Evolutionary conservation across 2,113 vertebrate species (phyloP), one percentile per base, ranked within the genome.

Genomic region (Scortum barcoo): DNA sequence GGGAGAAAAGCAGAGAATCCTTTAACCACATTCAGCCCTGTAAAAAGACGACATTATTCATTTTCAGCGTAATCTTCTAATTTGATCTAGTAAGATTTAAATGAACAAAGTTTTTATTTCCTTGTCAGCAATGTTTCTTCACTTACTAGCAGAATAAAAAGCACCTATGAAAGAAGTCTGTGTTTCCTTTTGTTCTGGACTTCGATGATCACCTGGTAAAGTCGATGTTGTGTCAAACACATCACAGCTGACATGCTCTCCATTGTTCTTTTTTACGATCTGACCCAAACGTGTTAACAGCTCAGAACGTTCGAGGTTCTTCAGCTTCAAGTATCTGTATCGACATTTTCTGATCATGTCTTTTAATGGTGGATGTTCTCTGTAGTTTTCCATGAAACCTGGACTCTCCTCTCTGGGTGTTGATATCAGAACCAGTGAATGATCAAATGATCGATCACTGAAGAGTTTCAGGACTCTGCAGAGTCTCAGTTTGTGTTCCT

Each of bases 401-500:
- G 48, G 7, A 19, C 56, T 53, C 5, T 66, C 6, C 33, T 54
- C 28, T 72, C 53, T 68, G 12, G 13, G 30, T 71, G 65, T 24
- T 53, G 19, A 30, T 5, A 71, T 71, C 33, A 88, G 11, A 2
- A 87, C 24, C 33, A 91, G 24, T 28, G 88, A 78, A 57, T 77
- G 78, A 33, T 83, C 46, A 66, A 86, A 79, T 0, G 83, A 76
- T 2, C 12, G 13, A 0, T 83, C 72, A 22, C 83, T 81, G 22
- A 88, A 66, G 7, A 1, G 2, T 16, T 54, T 8, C 5, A 90
- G 72, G 40, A 86, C 20, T 8, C 0, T 58, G 50, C 16, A 57
- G 13, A 86, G 40, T 13, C 61, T 84, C 9, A 17, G 1, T 42
- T 58, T 75, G 20, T 80, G 57, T 17, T 80, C 36, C 30, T 72